Evolutionary conservation across 2,113 vertebrate genomes (phyloP).

Genomic region (Climacteris rufus): DNA sequence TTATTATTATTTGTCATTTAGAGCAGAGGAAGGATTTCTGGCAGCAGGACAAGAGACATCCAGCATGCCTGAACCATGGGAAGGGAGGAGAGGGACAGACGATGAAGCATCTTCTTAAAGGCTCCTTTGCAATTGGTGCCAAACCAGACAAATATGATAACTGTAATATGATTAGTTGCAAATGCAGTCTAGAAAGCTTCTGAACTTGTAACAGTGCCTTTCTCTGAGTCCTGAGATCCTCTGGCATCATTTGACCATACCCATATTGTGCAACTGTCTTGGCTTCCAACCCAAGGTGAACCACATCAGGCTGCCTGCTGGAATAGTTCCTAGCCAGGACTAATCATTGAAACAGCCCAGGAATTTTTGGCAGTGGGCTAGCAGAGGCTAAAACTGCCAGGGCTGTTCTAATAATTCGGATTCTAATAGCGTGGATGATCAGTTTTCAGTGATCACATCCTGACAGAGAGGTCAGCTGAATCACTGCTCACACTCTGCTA

Average conservation of each 20-base stretch:
- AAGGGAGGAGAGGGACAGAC: rapidly evolving
- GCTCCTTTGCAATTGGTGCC: neutral
- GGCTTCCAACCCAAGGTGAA: neutral
- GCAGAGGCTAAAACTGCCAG: neutral
- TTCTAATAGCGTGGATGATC: neutral
- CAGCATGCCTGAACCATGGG: no score
- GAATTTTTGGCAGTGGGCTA: neutral
- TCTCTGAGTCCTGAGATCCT: neutral
- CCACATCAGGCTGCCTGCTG: neutral
- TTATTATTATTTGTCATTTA: neutral
- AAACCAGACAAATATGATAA: neutral
- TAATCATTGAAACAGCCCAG: neutral
- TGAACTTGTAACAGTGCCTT: neutral
- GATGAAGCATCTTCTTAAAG: neutral
- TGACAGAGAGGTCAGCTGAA: neutral
- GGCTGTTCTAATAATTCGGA: neutral
- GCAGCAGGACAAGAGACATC: no score
- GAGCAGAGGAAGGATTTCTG: neutral
- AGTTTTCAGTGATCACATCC: neutral
- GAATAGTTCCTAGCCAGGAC: neutral
- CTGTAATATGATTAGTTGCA: neutral
- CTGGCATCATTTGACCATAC: neutral
- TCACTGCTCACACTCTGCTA: neutral
- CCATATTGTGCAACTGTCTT: neutral
- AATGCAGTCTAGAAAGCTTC: neutral